Percentiles rank a stretch among this genome's conserved stretches.
phyloP scores from a whole-genome alignment of 2,888 invertebrate species.

The Arrhopalites spinosus region DNA sequence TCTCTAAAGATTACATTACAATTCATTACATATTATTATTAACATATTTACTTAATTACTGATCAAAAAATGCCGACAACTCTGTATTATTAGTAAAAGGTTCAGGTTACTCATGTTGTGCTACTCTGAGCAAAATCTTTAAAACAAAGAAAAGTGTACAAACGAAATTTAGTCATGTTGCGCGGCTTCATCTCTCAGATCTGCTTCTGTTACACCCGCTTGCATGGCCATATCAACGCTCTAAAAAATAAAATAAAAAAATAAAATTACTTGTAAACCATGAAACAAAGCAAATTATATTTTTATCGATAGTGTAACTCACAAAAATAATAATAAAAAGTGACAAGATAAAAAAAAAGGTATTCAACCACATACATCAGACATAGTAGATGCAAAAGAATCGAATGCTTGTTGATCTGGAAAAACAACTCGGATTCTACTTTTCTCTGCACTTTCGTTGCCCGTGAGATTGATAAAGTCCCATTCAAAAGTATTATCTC shows the following conservation, averaged over 20 bases:
- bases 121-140: too few species aligned
- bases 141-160: too few species aligned
- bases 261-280: not conserved
- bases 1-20: too few species aligned
- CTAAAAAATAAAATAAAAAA: conserved; percentile 31
- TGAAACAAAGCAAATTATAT: not conserved
- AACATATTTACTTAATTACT: too few species aligned
- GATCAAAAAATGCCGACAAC: too few species aligned
- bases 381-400: conserved; percentile 43
- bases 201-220: conserved; percentile 45
- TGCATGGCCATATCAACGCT: conserved; percentile 47
- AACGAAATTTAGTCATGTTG: conserved; percentile 1
- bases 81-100: too few species aligned
- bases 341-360: not conserved
- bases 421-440: conserved; percentile 40
- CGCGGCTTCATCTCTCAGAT: conserved; percentile 32
- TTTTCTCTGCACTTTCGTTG: conserved; percentile 38
- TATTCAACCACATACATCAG: conserved; percentile 41
- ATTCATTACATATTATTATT: too few species aligned
- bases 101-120: too few species aligned
- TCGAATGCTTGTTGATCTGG: conserved; percentile 44
- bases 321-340: not conserved
- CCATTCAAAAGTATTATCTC: conserved; percentile 47
- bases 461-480: conserved; percentile 29
- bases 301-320: not conserved